Evolutionary conservation across 2,113 vertebrate genomes (phyloP), one percentile per base, ranked within the genome.

Genomic region (Tyto alba): DNA sequence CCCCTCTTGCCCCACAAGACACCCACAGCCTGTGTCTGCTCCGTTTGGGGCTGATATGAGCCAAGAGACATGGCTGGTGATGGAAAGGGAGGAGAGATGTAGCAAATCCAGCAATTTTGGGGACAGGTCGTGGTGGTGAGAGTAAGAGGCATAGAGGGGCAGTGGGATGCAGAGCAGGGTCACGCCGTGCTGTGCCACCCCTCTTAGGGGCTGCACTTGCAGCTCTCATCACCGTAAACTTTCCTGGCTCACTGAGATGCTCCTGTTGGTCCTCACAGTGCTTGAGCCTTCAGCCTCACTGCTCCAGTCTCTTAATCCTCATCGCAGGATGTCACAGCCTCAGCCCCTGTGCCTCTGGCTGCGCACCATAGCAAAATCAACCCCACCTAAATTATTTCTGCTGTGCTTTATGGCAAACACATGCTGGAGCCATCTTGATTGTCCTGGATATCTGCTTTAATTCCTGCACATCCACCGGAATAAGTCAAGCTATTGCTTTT

Each of bases 361-460:
- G 10, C 0, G 2, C 13, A 38, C 23, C 4, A 2, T 0, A 8
- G 21, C 56, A 57, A 79, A 87, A 89, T 23, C 41, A n/a, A 47
- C 55, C 53, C 68, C 53, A 23, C 16, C 12, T 30, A 12, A 63
- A 36, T 83, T 25, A 25, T 26, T 80, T 68, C 16, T 57, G 23
- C 34, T 2, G 3, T 22, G 43, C 19, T 81, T 89, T 34, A 45
- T 73, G 72, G 63, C 12, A n/a, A 81, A 50, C 7, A 1, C 1
- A 1, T 72, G 63, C 52, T 56, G 50, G 56, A 75, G 50, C 36
- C 30, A 12, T 43, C 53, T 56, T 32, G 16, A 66, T 73, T 77
- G 34, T 29, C 38, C 67, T 55, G 76, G 73, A 53, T 67, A 43
- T 77, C 59, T 0, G 6, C 52, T 80, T 50, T 36, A 43, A 59